Base-by-base conservation (phyloP, 2,888 invertebrate genomes). In the Pardosa pseudoannulata region DNA sequence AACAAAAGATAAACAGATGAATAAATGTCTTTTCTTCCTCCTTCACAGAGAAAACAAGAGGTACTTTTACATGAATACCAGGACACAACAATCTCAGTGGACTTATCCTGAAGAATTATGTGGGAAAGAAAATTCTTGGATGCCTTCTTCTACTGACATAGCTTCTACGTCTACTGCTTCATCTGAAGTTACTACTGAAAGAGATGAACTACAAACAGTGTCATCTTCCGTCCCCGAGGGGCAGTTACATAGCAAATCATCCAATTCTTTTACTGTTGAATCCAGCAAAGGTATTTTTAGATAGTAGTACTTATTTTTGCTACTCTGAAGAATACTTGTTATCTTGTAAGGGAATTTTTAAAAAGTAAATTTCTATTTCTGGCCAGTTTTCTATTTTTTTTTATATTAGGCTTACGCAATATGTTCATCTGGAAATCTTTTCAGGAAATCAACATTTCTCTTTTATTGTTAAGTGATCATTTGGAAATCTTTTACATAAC, bases 11-110 rank as follows among this genome's bases (percentile, higher is more conserved):
- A n/a, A n/a, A n/a, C n/a, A n/a, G n/a, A n/a, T n/a, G n/a, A n/a
- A n/a, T n/a, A n/a, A n/a, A n/a, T n/a, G n/a, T n/a, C n/a, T n/a
- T n/a, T n/a, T n/a, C n/a, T n/a, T n/a, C n/a, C n/a, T n/a, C n/a
- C n/a, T n/a, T n/a, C n/a, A 16, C 93, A 94, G 94, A 92, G 92
- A 93, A 90, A 93, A 93, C 93, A 94, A 94, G 92, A 93, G 94
- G 89, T 95, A 95, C 92, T 94, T 93, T 93, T 95, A 94, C 92
- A 93, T 93, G 90, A 94, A 94, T 91, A 91, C 92, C 88, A 90
- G 91, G 88, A 93, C 93, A 31, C 94, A 94, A 41, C 93, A 93
- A 88, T 93, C 93, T 71, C 94, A 94, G 90, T 94, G 94, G 94
- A 94, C 94, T 89, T 95, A 91, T 85, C 91, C 91, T 0, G 88